Conservation (phyloP, 2,888 invertebrate species). For the Cerastoderma edule region DNA sequence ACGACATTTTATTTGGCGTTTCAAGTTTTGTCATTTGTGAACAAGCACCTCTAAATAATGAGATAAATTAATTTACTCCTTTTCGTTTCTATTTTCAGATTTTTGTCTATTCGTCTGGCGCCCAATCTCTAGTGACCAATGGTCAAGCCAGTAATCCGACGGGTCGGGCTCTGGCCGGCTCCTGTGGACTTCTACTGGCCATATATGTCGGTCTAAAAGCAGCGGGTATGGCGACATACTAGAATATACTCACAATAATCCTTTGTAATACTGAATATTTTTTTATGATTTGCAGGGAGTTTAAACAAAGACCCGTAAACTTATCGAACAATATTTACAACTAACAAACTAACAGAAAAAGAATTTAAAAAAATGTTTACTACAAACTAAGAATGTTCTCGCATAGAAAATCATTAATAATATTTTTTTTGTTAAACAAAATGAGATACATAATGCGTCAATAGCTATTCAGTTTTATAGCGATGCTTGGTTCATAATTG, state of each 20-base stretch:
- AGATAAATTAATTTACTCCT: too few relatives aligned
- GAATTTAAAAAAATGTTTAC: neutral
- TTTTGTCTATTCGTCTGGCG: constrained; percentile 50
- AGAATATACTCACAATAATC: neutral
- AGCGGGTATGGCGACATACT: constrained; percentile 29
- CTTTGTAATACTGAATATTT: neutral
- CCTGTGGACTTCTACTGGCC: constrained; percentile 43
- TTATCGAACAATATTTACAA: neutral
- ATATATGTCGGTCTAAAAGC: constrained; percentile 49
- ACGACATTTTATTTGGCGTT: too few relatives aligned
- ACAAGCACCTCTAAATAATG: too few relatives aligned
- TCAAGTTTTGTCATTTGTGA: too few relatives aligned
- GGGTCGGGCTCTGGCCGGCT: constrained; percentile 36
- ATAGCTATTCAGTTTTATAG: too few relatives aligned
- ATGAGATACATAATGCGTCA: too few relatives aligned
- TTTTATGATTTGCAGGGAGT: neutral
- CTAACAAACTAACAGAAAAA: neutral
- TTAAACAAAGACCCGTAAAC: neutral
- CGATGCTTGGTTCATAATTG: too few relatives aligned
- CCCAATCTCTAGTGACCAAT: constrained; percentile 42
- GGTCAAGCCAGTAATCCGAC: constrained; percentile 43
- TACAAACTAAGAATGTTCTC: neutral
- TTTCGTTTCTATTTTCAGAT: too few relatives aligned
- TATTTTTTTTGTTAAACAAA: too few relatives aligned
- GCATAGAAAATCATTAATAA: too few relatives aligned